Evolutionary conservation across 2,888 invertebrate genomes (phyloP), one percentile per base, ranked within the genome.

Genomic region (Pegoplata infirma): DNA sequence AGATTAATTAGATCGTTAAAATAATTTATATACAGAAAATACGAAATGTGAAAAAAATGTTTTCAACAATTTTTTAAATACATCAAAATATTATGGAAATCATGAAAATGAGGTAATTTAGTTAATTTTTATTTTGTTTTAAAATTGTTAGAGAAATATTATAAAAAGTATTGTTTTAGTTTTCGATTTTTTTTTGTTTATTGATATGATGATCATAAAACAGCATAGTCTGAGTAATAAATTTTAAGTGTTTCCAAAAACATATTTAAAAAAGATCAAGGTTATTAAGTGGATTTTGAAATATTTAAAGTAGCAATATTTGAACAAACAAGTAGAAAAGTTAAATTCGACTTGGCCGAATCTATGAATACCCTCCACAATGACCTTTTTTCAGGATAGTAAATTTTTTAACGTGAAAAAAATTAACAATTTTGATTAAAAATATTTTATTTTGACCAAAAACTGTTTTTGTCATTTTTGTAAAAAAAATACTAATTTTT

Each of bases 71-170:
- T 28, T 32, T 55, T 7, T n/a, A 56, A 32, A 36, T 61, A 12
- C n/a, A 17, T 59, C 16, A 46, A 25, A 59, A 46, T 46, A 25
- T n/a, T 46, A 14, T 59, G 16, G 59, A 46, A 28, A 14, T 17
- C 28, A 12, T 3, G 7, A 59, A 6, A 5, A 23, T 46, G 10
- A 46, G 47, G 17, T 3, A 28, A 46, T 25, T 28, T 28, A 25
- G 3, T 55, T 28, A 10, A 4, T 55, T 53, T 67, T 55, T 21
- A 46, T 56, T 56, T 67, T 67, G 55, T 67, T 67, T 67, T 47
- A 56, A 25, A 46, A 55, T 67, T n/a, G 32, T 17, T 55, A 23
- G 12, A 56, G 5, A 36, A 64, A 64, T 64, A 56, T 72, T 28
- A 25, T 64, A 19, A 64, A 72, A 56, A 44, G 23, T 47, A 19